Evolutionary conservation across 2,888 invertebrate genomes (phyloP), one percentile per base, ranked within the genome.

Genomic region (Panzeria rudis): DNA sequence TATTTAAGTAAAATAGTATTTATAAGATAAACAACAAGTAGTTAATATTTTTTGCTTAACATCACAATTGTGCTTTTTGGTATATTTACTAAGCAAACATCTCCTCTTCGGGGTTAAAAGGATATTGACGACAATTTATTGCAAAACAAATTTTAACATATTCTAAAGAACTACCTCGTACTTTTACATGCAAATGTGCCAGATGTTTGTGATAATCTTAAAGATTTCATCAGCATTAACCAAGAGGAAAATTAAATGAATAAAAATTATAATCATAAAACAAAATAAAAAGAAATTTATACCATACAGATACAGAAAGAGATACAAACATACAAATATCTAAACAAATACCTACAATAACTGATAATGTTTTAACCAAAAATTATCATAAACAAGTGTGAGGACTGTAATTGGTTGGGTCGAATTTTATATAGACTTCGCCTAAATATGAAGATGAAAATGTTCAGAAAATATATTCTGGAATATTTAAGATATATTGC

Each of bases 111-210:
- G 71, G 79, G 52, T 52, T 79, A 79, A 71, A 71, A 54, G 29
- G 41, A 62, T 50, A 71, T 71, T 54, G 78, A 71, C 13, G 69
- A 71, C 52, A 52, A 79, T 79, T 78, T 69, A 25, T 62, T 62
- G 4, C 11, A 59, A 61, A 61, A 52, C 59, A 69, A 77, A 68
- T 69, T 77, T 15, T 20, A 59, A 6, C 29, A 32, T 38, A 15
- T 29, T 69, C 38, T 29, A 29, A 50, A n/a, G 61, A 61, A 32
- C n/a, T n/a, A 38, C 9, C 29, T 41, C 62, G 17, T 38, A 15
- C n/a, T n/a, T 6, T 15, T 11, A 23, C 50, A 50, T 17, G 15
- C 23, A 66, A 66, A 41, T 54, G 5, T n/a, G 38, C 1, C 38
- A 47, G 56, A 66, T 56, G 47, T 47, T 47, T 13, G 25, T 35